Base-by-base conservation (phyloP, 2,113 vertebrate genomes). In the Scomber scombrus region DNA sequence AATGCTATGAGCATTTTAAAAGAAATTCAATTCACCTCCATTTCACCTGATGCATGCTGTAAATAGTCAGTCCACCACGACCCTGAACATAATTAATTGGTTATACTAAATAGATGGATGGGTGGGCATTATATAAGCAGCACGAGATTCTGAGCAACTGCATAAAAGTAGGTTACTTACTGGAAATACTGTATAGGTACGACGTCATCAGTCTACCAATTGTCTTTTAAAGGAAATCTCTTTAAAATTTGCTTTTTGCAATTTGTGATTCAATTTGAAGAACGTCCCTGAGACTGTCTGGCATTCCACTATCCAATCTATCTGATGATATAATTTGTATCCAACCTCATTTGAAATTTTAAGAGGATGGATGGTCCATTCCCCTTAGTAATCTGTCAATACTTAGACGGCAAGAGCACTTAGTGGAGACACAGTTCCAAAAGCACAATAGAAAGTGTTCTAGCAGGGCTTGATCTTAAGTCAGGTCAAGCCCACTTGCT, bases 381-480 rank as follows among this genome's bases (percentile, higher is more conserved):
- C 51, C 50, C 11, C 52, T 47, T 11, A 49, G 69, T 66, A 47
- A 85, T 87, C 66, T 43, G 63, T 86, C 87, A 84, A 71, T 71
- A 75, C 40, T 57, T 74, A 84, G 85, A 66, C 60, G 79, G 50
- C 45, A 29, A 57, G 57, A 89, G 85, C 83, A 85, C 86, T 89
- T 83, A 86, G 69, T 61, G 18, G 68, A 52, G 65, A 76, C 75
- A 54, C 46, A 64, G 55, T 60, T 56, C 54, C 51, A 40, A 52
- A 72, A 77, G 31, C 63, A 85, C 75, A 65, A 78, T 23, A n/a
- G 40, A 70, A 65, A 61, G 60, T 31, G 47, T 13, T 78, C 68
- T 67, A 51, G 26, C 49, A 71, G 29, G 52, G n/a, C 8, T 55
- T 75, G 34, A 81, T 40, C 66, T 83, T 21, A 55, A 77, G 74